Percentiles rank a stretch among this genome's conserved stretches.
Conservation (phyloP, 2,888 invertebrate genomes). For the Galeopsomyia nigrocyanea region DNA sequence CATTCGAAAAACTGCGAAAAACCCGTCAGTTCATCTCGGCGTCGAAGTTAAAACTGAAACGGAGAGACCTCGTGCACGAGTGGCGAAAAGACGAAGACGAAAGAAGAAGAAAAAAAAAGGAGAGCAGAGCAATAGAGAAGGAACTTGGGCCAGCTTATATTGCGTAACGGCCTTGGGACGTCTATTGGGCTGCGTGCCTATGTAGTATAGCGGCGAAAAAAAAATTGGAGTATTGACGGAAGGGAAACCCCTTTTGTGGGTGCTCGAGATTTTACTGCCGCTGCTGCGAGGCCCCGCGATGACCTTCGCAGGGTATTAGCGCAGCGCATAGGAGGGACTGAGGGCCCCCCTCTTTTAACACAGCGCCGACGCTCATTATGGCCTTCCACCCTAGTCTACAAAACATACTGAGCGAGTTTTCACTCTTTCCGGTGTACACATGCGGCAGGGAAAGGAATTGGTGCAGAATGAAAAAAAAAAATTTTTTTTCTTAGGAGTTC, state of each 20-base stretch:
- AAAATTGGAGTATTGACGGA: conserved; percentile 67
- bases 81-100: conserved; percentile 47
- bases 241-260: conserved; percentile 54
- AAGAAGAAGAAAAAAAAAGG: conserved; percentile 50
- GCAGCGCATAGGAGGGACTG: neutral
- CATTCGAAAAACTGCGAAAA: conserved; percentile 14
- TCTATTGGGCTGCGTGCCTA: conserved; percentile 43
- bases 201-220: conserved; percentile 47
- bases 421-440: too few relatives aligned
- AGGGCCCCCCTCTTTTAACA: conserved; percentile 3
- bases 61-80: conserved; percentile 32
- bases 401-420: neutral
- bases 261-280: conserved; percentile 6
- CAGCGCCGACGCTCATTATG: neutral
- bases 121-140: conserved; percentile 46
- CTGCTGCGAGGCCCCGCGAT: conserved; percentile 5
- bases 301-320: conserved; percentile 46
- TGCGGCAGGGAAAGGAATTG: too few relatives aligned
- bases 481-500: too few relatives aligned
- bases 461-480: too few relatives aligned
- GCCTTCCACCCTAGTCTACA: neutral
- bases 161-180: conserved; percentile 56
- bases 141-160: conserved; percentile 45
- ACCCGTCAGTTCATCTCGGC: conserved; percentile 49
- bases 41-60: conserved; percentile 50